A percentile compares a stretch with the other conserved stretches of the same genome.
phyloP scores from a whole-genome alignment of 2,797 vertebrate species.

The Phoeniculus purpureus region DNA sequence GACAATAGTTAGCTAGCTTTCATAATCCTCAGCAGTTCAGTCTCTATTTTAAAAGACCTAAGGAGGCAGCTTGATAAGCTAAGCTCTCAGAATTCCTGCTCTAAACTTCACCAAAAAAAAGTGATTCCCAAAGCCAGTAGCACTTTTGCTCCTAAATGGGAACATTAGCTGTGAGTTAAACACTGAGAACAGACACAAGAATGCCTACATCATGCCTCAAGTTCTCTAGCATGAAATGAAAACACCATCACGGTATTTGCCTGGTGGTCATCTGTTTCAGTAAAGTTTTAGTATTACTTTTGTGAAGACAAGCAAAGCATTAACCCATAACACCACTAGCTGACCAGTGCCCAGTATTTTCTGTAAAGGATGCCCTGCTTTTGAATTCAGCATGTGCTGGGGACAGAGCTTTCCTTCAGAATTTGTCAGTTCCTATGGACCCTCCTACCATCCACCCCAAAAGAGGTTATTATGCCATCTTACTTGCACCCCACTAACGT shows the following conservation, averaged over 20 bases:
- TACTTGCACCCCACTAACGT: constrained; percentile 37
- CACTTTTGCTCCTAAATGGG: neutral
- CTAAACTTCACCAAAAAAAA: neutral
- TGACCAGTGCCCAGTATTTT: neutral
- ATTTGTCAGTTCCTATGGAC: neutral
- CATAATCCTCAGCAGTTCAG: neutral
- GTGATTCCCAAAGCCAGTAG: neutral
- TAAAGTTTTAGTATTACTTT: neutral
- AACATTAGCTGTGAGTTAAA: neutral
- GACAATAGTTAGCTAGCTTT: neutral
- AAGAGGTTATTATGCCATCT: neutral
- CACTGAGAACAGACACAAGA: neutral
- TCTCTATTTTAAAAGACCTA: constrained; percentile 2
- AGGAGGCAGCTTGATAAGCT: neutral
- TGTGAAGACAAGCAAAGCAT: neutral
- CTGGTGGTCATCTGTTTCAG: neutral
- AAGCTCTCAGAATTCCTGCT: neutral
- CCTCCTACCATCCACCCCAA: neutral
- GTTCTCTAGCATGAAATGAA: neutral
- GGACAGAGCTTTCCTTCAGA: neutral
- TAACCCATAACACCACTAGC: neutral
- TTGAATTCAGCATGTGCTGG: neutral
- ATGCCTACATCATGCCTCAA: neutral
- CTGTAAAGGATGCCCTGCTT: neutral
- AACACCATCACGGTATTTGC: neutral